These are phyloP conservation scores for Oreortyx pictus DNA, from an alignment of 2,797 vertebrate species.

Conservation along the genomic window DNA sequence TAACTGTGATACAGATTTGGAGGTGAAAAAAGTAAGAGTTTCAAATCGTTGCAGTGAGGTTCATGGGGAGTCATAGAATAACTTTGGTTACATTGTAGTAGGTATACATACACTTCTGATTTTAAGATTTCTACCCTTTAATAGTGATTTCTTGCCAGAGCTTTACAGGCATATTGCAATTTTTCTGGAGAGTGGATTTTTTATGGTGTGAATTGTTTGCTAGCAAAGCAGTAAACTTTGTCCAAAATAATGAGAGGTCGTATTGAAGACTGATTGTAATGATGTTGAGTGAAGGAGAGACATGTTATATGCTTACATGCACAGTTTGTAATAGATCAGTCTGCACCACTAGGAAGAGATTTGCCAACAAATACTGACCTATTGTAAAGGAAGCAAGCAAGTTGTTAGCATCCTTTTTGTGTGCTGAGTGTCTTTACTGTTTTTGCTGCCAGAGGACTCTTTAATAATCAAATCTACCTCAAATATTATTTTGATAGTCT, in stretches of 20 bases:
- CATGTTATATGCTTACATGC: background rate
- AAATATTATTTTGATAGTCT: background rate
- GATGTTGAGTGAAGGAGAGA: background rate
- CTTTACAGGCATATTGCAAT: background rate
- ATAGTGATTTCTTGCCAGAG: background rate
- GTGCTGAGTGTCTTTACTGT: background rate
- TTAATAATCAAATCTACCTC: background rate
- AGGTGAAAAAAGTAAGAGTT: constrained; percentile 31
- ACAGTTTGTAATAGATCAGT: background rate
- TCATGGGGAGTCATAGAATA: constrained; percentile 12
- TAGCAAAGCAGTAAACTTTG: background rate
- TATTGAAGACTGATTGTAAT: background rate
- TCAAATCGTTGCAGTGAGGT: constrained; percentile 21
- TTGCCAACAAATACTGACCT: background rate
- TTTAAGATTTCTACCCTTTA: constrained; percentile 6
- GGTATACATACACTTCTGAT: background rate
- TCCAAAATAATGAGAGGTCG: background rate
- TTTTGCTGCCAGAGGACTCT: background rate
- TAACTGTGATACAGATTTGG: background rate
- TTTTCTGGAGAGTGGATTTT: background rate
- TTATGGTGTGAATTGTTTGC: background rate
- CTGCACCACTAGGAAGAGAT: background rate
- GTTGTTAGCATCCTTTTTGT: background rate
- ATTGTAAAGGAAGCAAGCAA: background rate
- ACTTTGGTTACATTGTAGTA: constrained; percentile 40